These are phyloP conservation scores for Callospermophilus lateralis DNA, from an alignment of 2,113 vertebrate genomes.

Conservation along the genomic window DNA sequence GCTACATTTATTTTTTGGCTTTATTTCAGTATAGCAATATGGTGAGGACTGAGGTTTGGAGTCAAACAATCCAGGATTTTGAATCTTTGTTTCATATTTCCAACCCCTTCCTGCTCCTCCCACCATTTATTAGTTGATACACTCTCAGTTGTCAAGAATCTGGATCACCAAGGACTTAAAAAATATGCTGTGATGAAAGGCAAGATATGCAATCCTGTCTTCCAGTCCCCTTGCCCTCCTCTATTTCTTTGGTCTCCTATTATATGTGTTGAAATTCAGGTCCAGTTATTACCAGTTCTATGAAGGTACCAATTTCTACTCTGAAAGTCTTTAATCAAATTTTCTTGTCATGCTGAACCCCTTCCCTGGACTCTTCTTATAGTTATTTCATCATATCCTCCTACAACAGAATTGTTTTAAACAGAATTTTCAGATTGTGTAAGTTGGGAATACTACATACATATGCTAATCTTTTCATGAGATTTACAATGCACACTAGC, in stretches of 20 bases:
- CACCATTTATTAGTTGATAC: neutral
- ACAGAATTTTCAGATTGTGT: neutral
- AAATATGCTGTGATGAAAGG: neutral
- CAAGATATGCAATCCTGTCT: neutral
- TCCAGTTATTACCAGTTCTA: neutral
- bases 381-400: neutral
- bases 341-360: neutral
- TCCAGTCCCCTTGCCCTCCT: neutral
- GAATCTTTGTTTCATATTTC: neutral
- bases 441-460: neutral
- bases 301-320: neutral
- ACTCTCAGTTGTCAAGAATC: neutral
- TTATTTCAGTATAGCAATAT: neutral
- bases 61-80: neutral
- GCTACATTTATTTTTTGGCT: neutral
- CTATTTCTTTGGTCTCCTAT: neutral
- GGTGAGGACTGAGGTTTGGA: neutral
- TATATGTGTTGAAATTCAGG: neutral
- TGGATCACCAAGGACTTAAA: constrained; percentile 11
- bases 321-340: neutral
- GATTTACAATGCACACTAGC: neutral
- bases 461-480: neutral
- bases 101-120: fast-evolving
- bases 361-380: neutral
- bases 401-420: neutral